Evolutionary conservation across 2,797 vertebrate genomes (phyloP).

Genomic region (Eulemur mongoz): DNA sequence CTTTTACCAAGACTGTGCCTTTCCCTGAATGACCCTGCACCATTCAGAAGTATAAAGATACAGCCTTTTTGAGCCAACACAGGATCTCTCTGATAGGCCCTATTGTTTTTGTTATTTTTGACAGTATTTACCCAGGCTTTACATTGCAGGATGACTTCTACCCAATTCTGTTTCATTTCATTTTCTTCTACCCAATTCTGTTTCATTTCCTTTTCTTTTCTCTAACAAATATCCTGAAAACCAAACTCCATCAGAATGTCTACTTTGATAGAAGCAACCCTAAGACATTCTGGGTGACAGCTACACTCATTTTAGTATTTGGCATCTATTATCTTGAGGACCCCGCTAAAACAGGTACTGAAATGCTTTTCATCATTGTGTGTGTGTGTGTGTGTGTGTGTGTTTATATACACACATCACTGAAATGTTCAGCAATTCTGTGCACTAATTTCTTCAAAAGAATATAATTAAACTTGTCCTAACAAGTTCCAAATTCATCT

Average conservation of each 20-base stretch:
- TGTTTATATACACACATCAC: neutral
- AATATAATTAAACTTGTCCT: neutral
- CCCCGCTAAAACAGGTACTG: neutral
- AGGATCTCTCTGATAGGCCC: neutral
- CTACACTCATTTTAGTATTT: neutral
- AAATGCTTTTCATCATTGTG: neutral
- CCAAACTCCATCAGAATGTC: neutral
- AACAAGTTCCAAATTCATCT: neutral
- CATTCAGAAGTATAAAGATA: neutral
- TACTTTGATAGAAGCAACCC: neutral
- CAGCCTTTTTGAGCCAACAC: neutral
- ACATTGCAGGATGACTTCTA: neutral
- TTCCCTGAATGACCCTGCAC: neutral
- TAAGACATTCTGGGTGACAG: neutral
- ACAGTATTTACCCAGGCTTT: neutral
- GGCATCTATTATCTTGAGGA: neutral
- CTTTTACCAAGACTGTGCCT: neutral
- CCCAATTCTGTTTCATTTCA: neutral
- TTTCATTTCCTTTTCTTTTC: neutral
- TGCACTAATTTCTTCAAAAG: neutral
- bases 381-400: neutral
- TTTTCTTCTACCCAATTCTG: too few relatives aligned
- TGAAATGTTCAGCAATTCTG: neutral
- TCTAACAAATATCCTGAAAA: neutral
- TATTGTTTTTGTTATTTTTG: neutral